Conservation (phyloP, 2,113 vertebrate species). For the Cynocephalus volans region DNA sequence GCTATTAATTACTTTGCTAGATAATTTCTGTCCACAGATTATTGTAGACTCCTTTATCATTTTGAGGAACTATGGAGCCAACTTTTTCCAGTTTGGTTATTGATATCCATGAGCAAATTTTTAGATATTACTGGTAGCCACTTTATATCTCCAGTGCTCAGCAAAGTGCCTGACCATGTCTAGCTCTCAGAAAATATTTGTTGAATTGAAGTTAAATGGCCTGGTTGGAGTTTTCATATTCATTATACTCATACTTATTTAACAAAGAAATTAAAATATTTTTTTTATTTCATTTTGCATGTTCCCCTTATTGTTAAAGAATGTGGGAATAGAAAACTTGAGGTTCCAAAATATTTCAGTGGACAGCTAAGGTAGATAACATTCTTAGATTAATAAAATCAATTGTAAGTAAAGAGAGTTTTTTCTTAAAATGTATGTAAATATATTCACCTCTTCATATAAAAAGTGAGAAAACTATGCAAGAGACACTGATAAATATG, state of each 20-base stretch:
- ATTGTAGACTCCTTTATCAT: not conserved
- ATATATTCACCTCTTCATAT: not conserved
- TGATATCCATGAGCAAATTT: not conserved
- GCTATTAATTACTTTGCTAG: not conserved
- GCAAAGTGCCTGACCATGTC: not conserved
- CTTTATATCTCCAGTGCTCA: not conserved
- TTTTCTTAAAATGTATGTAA: not conserved
- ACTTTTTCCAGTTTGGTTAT: not conserved
- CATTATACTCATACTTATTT: not conserved
- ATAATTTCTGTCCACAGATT: not conserved
- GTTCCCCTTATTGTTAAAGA: not conserved
- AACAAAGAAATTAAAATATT: not conserved
- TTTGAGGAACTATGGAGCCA: not conserved
- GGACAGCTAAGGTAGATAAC: not conserved
- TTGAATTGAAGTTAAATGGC: not conserved
- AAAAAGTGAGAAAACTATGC: not conserved
- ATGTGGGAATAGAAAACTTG: not conserved
- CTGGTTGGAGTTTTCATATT: not conserved
- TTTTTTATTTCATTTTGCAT: not conserved
- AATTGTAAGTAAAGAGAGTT: not conserved
- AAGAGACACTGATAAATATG: not conserved
- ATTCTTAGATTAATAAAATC: not conserved
- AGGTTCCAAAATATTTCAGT: conserved; percentile 17
- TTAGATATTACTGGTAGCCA: not conserved
- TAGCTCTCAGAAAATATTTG: not conserved